These are phyloP conservation scores for Campoplex capitator DNA, from an alignment of 2,888 invertebrate genomes.

Conservation along the genomic window DNA sequence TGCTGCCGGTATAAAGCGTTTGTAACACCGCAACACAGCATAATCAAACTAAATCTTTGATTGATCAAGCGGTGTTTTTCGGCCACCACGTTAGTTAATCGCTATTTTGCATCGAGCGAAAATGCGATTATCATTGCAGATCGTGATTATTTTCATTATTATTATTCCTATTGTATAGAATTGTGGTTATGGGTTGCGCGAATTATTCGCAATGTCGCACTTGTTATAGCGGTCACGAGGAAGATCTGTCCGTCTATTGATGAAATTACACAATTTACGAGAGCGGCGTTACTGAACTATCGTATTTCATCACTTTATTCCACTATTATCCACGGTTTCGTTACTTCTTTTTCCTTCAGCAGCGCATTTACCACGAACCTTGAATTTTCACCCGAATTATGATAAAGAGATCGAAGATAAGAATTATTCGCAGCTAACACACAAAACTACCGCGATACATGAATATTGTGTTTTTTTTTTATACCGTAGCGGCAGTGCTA, in stretches of 20 bases:
- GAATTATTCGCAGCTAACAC: neutral
- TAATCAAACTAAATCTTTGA: conserved; percentile 59
- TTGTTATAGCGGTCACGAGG: conserved; percentile 44
- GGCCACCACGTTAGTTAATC: neutral
- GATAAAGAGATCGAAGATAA: neutral
- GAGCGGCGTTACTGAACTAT: neutral
- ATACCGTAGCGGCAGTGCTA: no score
- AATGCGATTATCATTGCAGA: neutral
- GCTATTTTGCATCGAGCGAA: neutral
- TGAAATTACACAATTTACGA: neutral
- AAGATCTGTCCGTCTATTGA: conserved; percentile 5
- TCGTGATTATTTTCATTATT: neutral
- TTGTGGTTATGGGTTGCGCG: neutral
- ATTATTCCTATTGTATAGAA: neutral
- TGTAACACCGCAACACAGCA: conserved; percentile 59
- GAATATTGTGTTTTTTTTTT: neutral
- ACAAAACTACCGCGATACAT: neutral
- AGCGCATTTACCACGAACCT: neutral
- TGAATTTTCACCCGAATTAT: neutral
- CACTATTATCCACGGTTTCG: neutral
- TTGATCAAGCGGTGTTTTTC: neutral
- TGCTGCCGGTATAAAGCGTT: conserved; percentile 46
- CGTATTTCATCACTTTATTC: neutral
- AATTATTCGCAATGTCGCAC: neutral
- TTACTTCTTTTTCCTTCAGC: neutral